A percentile compares a stretch with the other conserved stretches of the same genome.
Evolutionary conservation across 2,888 invertebrate species (phyloP).

Genomic region (Agonopterix heracliana): DNA sequence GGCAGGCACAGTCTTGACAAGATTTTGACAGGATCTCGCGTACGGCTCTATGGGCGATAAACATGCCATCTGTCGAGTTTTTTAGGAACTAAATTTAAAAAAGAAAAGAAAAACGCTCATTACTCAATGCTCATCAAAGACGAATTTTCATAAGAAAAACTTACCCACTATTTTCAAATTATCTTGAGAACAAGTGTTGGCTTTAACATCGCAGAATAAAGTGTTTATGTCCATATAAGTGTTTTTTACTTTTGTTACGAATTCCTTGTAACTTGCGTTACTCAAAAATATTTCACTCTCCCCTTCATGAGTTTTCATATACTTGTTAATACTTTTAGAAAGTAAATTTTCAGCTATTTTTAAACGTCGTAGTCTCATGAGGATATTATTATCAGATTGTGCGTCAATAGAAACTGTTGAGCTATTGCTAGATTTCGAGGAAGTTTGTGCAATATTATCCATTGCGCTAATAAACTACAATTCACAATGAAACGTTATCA

Average conservation of each 20-base stretch:
- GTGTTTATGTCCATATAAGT: constrained; percentile 33
- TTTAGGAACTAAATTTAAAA: too few species aligned
- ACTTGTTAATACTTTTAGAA: constrained; percentile 27
- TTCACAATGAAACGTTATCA: too few species aligned
- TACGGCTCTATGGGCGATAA: too few species aligned
- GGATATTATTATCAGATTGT: constrained; percentile 16
- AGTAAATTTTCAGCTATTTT: constrained; percentile 59
- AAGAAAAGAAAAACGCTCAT: too few species aligned
- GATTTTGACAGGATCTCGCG: too few species aligned
- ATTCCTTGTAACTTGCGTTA: constrained; percentile 23
- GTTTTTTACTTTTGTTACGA: constrained; percentile 28
- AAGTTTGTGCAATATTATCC: neutral
- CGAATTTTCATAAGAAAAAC: constrained; percentile 9
- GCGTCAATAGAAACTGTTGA: neutral
- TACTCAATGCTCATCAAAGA: too few species aligned
- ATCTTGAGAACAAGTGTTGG: constrained; percentile 32
- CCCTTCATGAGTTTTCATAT: neutral
- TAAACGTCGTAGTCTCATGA: constrained; percentile 45
- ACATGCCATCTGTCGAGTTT: too few species aligned
- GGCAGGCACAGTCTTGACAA: too few species aligned
- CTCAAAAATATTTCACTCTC: neutral
- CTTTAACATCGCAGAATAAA: constrained; percentile 47
- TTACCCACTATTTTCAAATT: constrained; percentile 36
- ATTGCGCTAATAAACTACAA: too few species aligned
- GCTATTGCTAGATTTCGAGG: neutral